A percentile compares a stretch with the other conserved stretches of the same genome.
Conservation (phyloP, 2,797 vertebrate genomes). For the Loris lydekkerianus region DNA sequence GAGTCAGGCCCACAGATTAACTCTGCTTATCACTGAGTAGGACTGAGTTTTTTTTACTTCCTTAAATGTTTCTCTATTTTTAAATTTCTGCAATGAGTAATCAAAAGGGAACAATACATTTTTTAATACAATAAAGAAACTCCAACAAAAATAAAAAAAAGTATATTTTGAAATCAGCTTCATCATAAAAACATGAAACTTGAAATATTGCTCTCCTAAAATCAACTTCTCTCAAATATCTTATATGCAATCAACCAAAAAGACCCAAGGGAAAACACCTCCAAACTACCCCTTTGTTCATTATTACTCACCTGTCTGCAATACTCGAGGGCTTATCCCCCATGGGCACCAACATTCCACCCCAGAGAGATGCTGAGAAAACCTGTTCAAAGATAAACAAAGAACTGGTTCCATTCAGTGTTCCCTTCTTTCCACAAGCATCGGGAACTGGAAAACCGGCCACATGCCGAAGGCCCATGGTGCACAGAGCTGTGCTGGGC, state of each 20-base stretch:
- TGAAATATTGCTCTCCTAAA: not conserved
- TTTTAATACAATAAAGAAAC: not conserved
- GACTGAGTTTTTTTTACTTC: not conserved
- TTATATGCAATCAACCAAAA: not conserved
- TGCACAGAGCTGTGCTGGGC: fast-evolving
- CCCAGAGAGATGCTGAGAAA: conserved; percentile 95
- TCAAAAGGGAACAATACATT: not conserved
- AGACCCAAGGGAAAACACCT: fast-evolving
- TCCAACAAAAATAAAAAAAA: not conserved
- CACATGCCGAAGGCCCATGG: fast-evolving
- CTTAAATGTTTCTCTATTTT: not conserved
- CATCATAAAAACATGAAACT: not conserved
- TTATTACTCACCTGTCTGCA: conserved; percentile 92
- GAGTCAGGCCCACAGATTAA: not conserved
- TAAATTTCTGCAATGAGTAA: not conserved
- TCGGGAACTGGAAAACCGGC: fast-evolving
- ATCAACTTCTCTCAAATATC: not conserved
- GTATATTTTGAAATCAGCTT: not conserved
- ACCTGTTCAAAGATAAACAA: conserved; percentile 89
- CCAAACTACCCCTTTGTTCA: fast-evolving
- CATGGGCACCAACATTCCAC: conserved; percentile 94
- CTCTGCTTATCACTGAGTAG: not conserved
- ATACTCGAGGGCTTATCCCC: conserved; percentile 93
- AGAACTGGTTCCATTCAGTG: fast-evolving
- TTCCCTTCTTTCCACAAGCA: fast-evolving